These are phyloP conservation scores for Sialia sialis DNA, from an alignment of 2,113 vertebrate species.

Conservation along the genomic window DNA sequence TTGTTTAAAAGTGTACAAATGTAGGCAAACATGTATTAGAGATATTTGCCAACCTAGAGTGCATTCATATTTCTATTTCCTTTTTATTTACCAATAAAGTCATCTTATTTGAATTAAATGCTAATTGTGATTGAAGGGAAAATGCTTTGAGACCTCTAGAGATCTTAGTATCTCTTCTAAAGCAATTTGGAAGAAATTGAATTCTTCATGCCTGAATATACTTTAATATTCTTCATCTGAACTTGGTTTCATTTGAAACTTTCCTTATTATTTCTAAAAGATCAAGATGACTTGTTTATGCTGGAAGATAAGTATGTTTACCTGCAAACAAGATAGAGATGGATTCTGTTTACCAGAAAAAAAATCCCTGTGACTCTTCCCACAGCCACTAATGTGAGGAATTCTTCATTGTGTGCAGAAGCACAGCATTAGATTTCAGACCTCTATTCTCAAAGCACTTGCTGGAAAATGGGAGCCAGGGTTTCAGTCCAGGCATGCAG, in stretches of 20 bases:
- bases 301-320: constrained; percentile 29
- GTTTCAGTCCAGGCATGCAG: not conserved
- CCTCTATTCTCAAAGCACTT: constrained; percentile 1
- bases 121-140: constrained; percentile 22
- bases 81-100: constrained; percentile 34
- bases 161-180: not conserved
- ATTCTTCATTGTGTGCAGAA: not conserved
- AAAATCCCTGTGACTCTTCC: not conserved
- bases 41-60: not conserved
- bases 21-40: not conserved
- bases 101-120: constrained; percentile 26
- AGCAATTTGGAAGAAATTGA: not conserved
- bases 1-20: not conserved
- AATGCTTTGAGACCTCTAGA: constrained; percentile 19
- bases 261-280: constrained; percentile 27
- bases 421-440: constrained; percentile 2
- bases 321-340: constrained; percentile 26
- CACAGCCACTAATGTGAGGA: constrained; percentile 21
- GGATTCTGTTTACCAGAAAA: constrained; percentile 17
- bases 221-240: constrained; percentile 19
- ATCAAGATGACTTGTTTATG: constrained; percentile 13
- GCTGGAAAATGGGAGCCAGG: not conserved
- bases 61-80: not conserved
- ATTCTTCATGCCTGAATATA: constrained; percentile 34
- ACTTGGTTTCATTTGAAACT: constrained; percentile 19